phyloP scores from a whole-genome alignment of 2,113 vertebrate species.

The Apteryx mantelli region DNA sequence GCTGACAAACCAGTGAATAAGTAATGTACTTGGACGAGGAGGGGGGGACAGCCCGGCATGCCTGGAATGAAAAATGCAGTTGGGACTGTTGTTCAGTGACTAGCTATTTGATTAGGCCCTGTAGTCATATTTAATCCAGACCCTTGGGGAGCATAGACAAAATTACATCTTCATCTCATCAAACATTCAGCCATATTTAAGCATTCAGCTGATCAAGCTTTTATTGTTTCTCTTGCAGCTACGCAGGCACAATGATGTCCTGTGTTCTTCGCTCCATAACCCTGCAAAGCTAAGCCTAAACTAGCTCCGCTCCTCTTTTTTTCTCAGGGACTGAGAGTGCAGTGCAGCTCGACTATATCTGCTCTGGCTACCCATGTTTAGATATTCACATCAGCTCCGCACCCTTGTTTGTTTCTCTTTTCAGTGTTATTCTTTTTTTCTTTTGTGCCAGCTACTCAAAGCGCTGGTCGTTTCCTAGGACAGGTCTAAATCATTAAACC shows the following conservation, averaged over 20 bases:
- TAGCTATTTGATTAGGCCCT: slow-evolving; percentile 90
- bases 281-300: slow-evolving; percentile 62
- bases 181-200: slow-evolving; percentile 93
- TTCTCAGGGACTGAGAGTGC: background rate
- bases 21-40: slow-evolving; percentile 83
- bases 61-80: slow-evolving; percentile 90
- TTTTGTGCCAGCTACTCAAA: slow-evolving; percentile 19
- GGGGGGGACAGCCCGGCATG: slow-evolving; percentile 74
- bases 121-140: slow-evolving; percentile 92
- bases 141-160: slow-evolving; percentile 87
- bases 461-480: slow-evolving; percentile 56
- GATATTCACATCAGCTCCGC: background rate
- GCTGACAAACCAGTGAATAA: slow-evolving; percentile 95
- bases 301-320: background rate
- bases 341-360: background rate
- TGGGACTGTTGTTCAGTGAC: slow-evolving; percentile 84
- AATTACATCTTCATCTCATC: slow-evolving; percentile 97
- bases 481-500: slow-evolving; percentile 73
- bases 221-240: slow-evolving; percentile 87
- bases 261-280: slow-evolving; percentile 68
- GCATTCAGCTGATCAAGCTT: slow-evolving; percentile 88
- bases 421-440: background rate
- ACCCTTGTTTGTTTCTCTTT: slow-evolving; percentile 22
- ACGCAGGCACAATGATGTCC: slow-evolving; percentile 82
- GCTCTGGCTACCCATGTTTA: background rate